Base-by-base conservation (phyloP, 2,797 vertebrate genomes). In the Gallinago stenura region DNA sequence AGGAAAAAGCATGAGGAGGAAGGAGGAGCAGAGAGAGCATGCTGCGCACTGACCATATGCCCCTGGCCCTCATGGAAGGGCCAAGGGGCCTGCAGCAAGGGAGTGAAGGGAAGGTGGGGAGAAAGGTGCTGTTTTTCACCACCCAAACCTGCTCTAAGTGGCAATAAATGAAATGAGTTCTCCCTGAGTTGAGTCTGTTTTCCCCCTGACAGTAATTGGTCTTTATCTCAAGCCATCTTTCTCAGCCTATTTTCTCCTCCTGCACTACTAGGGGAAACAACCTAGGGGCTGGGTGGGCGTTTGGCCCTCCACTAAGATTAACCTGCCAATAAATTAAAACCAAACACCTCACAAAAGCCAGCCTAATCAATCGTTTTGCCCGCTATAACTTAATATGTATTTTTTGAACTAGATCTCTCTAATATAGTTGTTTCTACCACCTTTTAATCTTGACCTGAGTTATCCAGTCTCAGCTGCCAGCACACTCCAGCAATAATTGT, bases 11-110 rank as follows among this genome's bases (percentile, higher is more conserved):
- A 2, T 15, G 31, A 89, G 28, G 41, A 61, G 17, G 41, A 54
- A 25, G 25, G 7, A 45, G 25, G 5, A 35, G 35, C 35, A 35
- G 41, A 45, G 45, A 21, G 45, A 45, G 17, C 20, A 8, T 12
- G 15, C 33, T 35, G 12, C 0, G 2, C 6, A 5, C 12, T 17
- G 37, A 18, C 18, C 57, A 4, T 24, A 3, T 7, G 3, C 7
- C 35, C 9, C 28, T 5, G 19, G 6, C 30, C 16, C 46, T 53
- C 31, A 35, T 3, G 26, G 56, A n/a, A 62, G 54, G 4, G 18
- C 15, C 0, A 1, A 31, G n/a, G 17, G 64, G 21, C 13, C 77
- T 31, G 39, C 28, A 33, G 48, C 0, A 0, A 26, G 43, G 50
- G 19, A 53, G 15, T 14, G 31, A 31, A 72, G 62, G 0, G 5